phyloP scores from a whole-genome alignment of 2,888 invertebrate genomes.

The Thumatha senex region DNA sequence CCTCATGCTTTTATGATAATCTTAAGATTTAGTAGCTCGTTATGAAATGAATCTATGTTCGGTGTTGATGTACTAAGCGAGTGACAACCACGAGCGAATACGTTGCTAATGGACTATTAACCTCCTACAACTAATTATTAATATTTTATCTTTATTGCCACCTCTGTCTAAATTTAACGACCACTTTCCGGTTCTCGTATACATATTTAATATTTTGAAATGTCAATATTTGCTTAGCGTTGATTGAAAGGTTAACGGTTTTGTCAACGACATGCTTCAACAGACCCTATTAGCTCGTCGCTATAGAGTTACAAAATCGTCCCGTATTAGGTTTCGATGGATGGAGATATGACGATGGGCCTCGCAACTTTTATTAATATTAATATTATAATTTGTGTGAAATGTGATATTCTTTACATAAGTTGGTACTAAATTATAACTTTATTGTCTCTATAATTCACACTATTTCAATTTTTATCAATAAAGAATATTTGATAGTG shows the following conservation, averaged over 20 bases:
- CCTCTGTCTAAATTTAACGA: constrained; percentile 68
- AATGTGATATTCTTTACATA: constrained; percentile 49
- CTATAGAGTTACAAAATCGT: constrained; percentile 56
- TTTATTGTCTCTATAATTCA: constrained; percentile 37
- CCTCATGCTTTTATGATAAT: constrained; percentile 15
- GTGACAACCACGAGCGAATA: constrained; percentile 43
- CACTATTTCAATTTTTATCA: too few species aligned
- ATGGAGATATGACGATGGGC: constrained; percentile 37
- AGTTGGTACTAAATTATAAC: constrained; percentile 20
- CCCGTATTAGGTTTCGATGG: constrained; percentile 49
- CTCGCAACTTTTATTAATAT: constrained; percentile 42
- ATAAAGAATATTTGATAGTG: constrained; percentile 32
- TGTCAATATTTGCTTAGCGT: constrained; percentile 65
- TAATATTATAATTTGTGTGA: constrained; percentile 36
- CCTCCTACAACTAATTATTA: constrained; percentile 70
- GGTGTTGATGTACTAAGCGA: constrained; percentile 21
- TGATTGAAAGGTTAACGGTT: constrained; percentile 69
- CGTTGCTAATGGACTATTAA: constrained; percentile 70
- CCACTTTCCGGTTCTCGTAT: constrained; percentile 69
- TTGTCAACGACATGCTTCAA: constrained; percentile 50
- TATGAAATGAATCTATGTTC: constrained; percentile 3
- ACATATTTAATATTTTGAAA: constrained; percentile 59
- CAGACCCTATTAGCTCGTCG: constrained; percentile 46
- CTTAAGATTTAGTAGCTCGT: constrained; percentile 1
- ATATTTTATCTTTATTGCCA: constrained; percentile 75